phyloP scores from a whole-genome alignment of 2,797 vertebrate species.

The Neomorphus geoffroyi region DNA sequence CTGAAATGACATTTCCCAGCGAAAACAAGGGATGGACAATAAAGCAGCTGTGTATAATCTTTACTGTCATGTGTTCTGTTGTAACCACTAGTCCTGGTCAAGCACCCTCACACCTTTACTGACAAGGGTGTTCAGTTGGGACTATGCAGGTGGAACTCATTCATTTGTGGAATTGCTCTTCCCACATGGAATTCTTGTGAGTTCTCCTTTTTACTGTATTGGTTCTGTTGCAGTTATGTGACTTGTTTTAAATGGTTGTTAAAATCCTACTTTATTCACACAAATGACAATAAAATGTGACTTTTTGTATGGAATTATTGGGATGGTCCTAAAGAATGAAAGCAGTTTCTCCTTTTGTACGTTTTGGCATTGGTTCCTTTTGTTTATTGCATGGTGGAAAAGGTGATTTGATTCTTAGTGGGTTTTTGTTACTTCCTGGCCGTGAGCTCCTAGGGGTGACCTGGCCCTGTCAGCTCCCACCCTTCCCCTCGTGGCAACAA shows the following conservation, averaged over 20 bases:
- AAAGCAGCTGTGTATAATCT: accelerated
- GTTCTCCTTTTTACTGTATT: accelerated
- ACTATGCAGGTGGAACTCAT: accelerated
- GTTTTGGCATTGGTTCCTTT: too few relatives aligned
- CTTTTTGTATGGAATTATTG: accelerated
- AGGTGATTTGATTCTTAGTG: too few relatives aligned
- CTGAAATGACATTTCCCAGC: not conserved
- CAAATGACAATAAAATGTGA: not conserved
- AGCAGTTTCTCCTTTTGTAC: not conserved
- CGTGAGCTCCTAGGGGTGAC: too few relatives aligned
- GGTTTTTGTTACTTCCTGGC: too few relatives aligned
- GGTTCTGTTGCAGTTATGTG: not conserved
- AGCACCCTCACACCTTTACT: accelerated
- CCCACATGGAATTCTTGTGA: accelerated
- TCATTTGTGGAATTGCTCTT: too few relatives aligned
- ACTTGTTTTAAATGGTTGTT: too few relatives aligned
- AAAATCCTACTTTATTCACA: not conserved
- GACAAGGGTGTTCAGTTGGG: accelerated
- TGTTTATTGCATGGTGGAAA: too few relatives aligned
- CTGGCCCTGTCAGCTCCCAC: too few relatives aligned
- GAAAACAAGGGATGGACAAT: accelerated
- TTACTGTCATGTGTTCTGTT: accelerated
- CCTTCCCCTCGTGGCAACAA: too few relatives aligned
- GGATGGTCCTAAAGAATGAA: accelerated
- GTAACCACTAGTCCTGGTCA: not conserved